Evolutionary conservation across 2,797 vertebrate species (phyloP), one percentile per base, ranked within the genome.

Genomic region (Coccyzus lansbergi): DNA sequence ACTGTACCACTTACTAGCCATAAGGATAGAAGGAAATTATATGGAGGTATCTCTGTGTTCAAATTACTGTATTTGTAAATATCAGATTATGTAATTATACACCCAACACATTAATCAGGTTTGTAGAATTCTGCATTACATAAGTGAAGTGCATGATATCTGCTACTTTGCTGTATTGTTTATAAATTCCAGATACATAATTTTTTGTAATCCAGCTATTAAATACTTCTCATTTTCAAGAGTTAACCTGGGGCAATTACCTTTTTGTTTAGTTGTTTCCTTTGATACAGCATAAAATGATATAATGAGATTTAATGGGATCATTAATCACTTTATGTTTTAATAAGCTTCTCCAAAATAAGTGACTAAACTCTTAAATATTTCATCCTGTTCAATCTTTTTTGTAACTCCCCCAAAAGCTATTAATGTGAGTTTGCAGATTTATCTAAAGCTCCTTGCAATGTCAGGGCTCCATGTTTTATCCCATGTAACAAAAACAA

Each of bases 291-390:
- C 64, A 69, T 44, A 70, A 90, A 96, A 92, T 80, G 72, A 68
- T 82, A 95, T 93, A 93, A 95, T 95, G 82, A 95, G 90, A 91
- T 89, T 87, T 96, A 96, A 93, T 92, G 63, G 82, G 42, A 91
- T 91, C 90, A 94, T 95, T 92, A 96, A 91, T 91, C 93, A 95
- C 72, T 94, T 90, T 87, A 51, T 65, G 72, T 91, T 94, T 95
- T 93, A 95, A 92, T 81, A 95, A 83, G 78, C 53, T 85, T 55
- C 71, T 94, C 70, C n/a, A 64, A 36, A 82, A 56, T 53, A 95
- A 90, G 56, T 83, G 75, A 87, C 71, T 94, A 75, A 92, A 93
- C 56, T 77, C 71, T 65, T 80, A 68, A 92, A 89, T 85, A 95
- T 80, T 92, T 87, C 65, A 88, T 74, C 29, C 68, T 48, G 38